These are phyloP conservation scores for Osedax fenrisi DNA, from an alignment of 2,888 invertebrate species.

Conservation along the genomic window DNA sequence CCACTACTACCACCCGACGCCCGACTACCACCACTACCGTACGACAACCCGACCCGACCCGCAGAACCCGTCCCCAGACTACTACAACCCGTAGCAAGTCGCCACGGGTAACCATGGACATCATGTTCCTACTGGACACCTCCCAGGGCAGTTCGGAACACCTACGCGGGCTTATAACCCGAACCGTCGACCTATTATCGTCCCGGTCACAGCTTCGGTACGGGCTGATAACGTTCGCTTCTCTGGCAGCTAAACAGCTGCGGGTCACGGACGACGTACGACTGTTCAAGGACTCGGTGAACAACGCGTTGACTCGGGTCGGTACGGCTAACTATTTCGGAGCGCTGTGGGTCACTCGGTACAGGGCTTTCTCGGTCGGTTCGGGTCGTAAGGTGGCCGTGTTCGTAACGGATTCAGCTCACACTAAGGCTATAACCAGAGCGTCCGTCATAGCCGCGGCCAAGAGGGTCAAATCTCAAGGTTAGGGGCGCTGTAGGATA, in stretches of 20 bases:
- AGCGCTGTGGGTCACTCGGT: conserved; percentile 8
- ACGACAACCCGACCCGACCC: background rate
- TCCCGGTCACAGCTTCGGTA: background rate
- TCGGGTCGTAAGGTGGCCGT: conserved; percentile 3
- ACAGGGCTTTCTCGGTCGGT: background rate
- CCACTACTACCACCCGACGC: background rate
- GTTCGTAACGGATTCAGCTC: background rate
- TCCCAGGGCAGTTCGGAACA: background rate
- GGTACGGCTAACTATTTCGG: conserved; percentile 11
- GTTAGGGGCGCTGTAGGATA: background rate
- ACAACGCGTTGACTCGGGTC: background rate
- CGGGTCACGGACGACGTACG: background rate
- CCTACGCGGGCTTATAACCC: background rate
- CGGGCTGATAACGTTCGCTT: background rate
- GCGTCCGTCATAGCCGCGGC: background rate
- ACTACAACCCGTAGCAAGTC: background rate
- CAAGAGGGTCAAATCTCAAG: background rate
- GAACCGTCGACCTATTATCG: background rate
- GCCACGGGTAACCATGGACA: background rate
- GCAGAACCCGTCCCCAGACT: background rate
- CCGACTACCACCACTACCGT: background rate
- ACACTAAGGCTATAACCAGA: background rate
- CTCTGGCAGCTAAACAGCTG: background rate
- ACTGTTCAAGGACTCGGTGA: background rate
- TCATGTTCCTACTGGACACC: background rate